These are phyloP conservation scores for Xestobium rufovillosum DNA, from an alignment of 2,888 invertebrate species.

Conservation along the genomic window DNA sequence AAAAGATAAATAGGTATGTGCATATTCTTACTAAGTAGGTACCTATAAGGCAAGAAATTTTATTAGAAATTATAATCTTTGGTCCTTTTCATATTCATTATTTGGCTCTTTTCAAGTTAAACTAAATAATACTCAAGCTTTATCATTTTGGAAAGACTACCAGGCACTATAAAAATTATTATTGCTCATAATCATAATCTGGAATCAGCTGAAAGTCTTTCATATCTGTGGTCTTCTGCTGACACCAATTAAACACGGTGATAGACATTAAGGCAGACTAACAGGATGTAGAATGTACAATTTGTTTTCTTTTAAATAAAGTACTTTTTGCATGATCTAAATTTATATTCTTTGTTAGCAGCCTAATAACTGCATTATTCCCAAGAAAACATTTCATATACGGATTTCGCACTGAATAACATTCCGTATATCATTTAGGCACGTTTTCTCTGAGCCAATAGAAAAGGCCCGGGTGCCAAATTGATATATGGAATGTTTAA, in stretches of 20 bases:
- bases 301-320: constrained; percentile 4
- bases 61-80: too few species aligned
- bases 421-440: constrained; percentile 3
- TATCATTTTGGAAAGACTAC: constrained; percentile 9
- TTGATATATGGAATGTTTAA: constrained; percentile 5
- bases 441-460: not conserved
- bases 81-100: too few species aligned
- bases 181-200: constrained; percentile 5
- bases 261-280: constrained; percentile 3
- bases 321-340: not conserved
- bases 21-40: too few species aligned
- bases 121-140: too few species aligned
- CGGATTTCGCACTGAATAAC: constrained; percentile 6
- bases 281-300: constrained; percentile 1
- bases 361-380: too few species aligned
- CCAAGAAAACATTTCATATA: constrained; percentile 6
- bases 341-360: not conserved
- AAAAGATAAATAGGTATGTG: too few species aligned
- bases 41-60: too few species aligned
- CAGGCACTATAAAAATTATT: constrained; percentile 5
- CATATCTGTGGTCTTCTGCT: constrained; percentile 5
- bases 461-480: too few species aligned
- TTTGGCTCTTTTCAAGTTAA: too few species aligned
- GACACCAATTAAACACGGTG: constrained; percentile 4
- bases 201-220: constrained; percentile 7